Percentiles rank a stretch among this genome's conserved stretches.
phyloP scores from a whole-genome alignment of 2,113 vertebrate species.

The Paratilapia polleni region DNA sequence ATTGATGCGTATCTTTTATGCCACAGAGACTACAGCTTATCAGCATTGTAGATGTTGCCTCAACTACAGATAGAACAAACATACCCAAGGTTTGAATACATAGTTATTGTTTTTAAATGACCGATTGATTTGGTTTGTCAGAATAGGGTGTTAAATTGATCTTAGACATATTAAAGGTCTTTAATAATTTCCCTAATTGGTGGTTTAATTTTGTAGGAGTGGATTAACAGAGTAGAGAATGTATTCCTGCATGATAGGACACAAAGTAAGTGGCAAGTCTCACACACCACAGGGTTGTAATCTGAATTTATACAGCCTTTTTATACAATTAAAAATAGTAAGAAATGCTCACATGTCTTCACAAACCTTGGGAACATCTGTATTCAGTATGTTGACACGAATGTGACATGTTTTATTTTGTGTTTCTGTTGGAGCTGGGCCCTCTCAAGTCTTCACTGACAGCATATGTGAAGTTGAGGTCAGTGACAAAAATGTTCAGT shows the following conservation, averaged over 20 bases:
- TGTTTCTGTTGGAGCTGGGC: neutral
- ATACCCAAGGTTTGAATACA: neutral
- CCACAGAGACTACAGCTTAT: neutral
- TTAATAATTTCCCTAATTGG: neutral
- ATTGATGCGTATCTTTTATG: neutral
- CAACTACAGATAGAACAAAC: neutral
- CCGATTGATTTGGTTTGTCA: neutral
- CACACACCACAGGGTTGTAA: neutral
- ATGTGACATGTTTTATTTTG: neutral
- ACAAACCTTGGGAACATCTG: neutral
- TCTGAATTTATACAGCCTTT: neutral
- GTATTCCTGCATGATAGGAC: too few relatives aligned
- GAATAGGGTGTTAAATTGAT: neutral
- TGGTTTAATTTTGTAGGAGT: neutral
- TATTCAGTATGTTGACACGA: neutral
- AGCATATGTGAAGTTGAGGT: constrained; percentile 10
- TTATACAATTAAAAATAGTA: neutral
- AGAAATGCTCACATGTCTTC: neutral
- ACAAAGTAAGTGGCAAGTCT: neutral
- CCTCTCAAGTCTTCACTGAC: neutral
- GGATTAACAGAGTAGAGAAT: neutral
- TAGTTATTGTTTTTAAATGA: neutral
- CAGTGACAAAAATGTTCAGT: constrained; percentile 2
- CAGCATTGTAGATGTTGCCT: neutral
- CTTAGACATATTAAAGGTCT: neutral